phyloP scores from a whole-genome alignment of 1,140 invertebrate genomes.

The Formica selysi region DNA sequence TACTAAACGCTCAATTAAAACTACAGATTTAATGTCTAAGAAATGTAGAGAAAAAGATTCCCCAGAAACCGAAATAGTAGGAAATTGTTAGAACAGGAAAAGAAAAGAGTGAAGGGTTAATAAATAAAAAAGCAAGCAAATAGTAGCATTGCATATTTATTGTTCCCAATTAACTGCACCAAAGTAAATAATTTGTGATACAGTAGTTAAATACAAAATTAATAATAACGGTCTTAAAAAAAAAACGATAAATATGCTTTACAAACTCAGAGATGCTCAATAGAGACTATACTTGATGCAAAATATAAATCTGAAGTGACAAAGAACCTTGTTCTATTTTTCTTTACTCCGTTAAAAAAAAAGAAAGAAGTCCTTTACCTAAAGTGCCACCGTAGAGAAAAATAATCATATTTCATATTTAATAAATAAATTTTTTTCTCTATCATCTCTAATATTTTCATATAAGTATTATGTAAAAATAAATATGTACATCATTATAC shows the following conservation, averaged over 20 bases:
- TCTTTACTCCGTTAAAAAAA: not conserved
- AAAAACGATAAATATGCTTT: slow-evolving; percentile 67
- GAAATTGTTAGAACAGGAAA: slow-evolving; percentile 76
- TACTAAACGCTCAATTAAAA: not conserved
- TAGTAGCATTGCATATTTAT: slow-evolving; percentile 82
- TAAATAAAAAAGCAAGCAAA: slow-evolving; percentile 84
- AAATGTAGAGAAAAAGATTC: slow-evolving; percentile 50
- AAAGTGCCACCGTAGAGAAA: not conserved
- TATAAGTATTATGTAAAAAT: slow-evolving; percentile 33
- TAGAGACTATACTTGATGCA: slow-evolving; percentile 51
- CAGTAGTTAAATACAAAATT: slow-evolving; percentile 75
- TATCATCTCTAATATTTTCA: not conserved
- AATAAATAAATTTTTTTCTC: slow-evolving; percentile 23
- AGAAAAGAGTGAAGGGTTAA: slow-evolving; percentile 79
- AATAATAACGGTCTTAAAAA: slow-evolving; percentile 64
- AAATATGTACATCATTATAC: slow-evolving; percentile 13
- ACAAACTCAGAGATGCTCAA: slow-evolving; percentile 61
- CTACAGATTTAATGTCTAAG: slow-evolving; percentile 29
- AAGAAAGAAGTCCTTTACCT: not conserved
- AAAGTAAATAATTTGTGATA: slow-evolving; percentile 71
- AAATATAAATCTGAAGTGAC: slow-evolving; percentile 71
- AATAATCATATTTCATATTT: slow-evolving; percentile 11
- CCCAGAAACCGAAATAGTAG: slow-evolving; percentile 60
- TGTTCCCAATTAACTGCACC: slow-evolving; percentile 75
- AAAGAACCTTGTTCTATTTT: slow-evolving; percentile 14